phyloP scores from a whole-genome alignment of 1,140 invertebrate species.

The Musca domestica region DNA sequence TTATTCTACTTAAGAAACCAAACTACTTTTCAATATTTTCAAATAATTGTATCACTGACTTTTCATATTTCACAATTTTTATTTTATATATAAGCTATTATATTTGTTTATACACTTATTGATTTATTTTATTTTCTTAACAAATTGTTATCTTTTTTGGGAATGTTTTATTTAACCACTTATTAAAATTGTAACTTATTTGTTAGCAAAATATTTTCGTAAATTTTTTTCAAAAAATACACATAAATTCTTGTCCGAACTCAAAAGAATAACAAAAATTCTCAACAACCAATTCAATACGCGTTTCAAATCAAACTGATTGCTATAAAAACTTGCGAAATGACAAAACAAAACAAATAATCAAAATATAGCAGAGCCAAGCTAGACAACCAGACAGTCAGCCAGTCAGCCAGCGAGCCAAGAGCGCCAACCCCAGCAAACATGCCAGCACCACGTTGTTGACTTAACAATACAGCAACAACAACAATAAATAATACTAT shows the following conservation, averaged over 20 bases:
- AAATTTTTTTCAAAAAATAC: too few species aligned
- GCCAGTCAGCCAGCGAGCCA: too few species aligned
- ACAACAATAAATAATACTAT: neutral
- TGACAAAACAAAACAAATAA: constrained; percentile 11
- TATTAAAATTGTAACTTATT: neutral
- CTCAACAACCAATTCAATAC: constrained; percentile 1
- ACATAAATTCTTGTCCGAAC: neutral
- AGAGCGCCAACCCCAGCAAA: neutral
- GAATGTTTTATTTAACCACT: neutral
- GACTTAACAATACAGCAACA: neutral
- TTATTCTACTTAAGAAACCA: too few species aligned
- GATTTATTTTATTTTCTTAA: neutral
- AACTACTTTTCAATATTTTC: too few species aligned
- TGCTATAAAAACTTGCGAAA: constrained; percentile 15
- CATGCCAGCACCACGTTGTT: constrained; percentile 12
- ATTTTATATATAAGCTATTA: too few species aligned
- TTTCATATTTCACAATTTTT: too few species aligned
- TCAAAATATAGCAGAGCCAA: too few species aligned
- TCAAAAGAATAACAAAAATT: neutral
- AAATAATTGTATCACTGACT: too few species aligned
- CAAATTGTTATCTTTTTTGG: neutral
- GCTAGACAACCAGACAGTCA: too few species aligned
- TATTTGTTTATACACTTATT: neutral
- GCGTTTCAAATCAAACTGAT: constrained; percentile 12
- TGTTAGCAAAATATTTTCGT: too few species aligned